Percentiles rank a stretch among this genome's conserved stretches.
phyloP scores from a whole-genome alignment of 30 jellyfish, hydroid and myxozoan genomes.

The Sanderia malayensis region DNA sequence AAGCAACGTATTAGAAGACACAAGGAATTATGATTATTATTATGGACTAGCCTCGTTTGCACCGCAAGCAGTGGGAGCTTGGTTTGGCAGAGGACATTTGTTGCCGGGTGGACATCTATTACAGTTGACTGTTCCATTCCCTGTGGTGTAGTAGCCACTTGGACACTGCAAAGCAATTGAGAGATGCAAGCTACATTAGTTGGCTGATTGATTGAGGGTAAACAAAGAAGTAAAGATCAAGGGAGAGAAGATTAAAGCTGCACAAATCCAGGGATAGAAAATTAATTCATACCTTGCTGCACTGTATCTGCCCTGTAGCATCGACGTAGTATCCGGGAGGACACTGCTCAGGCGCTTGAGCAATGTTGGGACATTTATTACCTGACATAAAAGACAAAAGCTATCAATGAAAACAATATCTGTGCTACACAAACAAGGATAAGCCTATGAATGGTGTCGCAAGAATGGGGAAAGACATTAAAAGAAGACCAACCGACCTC shows the following conservation, averaged over 20 bases:
- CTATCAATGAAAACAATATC: no score
- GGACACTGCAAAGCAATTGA: constrained; percentile 80
- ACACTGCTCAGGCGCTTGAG: constrained; percentile 57
- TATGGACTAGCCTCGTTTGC: constrained; percentile 55
- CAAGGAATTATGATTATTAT: background rate
- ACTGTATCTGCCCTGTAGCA: constrained; percentile 68
- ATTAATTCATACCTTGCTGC: constrained; percentile 75
- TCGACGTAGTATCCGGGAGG: constrained; percentile 73
- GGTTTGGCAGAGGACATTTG: constrained; percentile 81
- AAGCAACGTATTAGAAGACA: no score
- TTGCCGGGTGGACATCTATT: constrained; percentile 78
- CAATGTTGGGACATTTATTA: constrained; percentile 56
- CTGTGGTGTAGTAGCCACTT: constrained; percentile 66
- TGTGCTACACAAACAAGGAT: no score
- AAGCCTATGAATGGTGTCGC: no score
- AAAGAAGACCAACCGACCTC: constrained; percentile 49
- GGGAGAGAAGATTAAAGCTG: no score
- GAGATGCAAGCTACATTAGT: no score
- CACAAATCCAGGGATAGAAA: no score
- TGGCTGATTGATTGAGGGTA: no score
- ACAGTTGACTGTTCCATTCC: constrained; percentile 63
- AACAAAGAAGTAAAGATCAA: no score
- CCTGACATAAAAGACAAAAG: constrained; percentile 45
- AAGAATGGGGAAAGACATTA: no score
- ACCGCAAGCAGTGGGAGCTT: constrained; percentile 71